Base-by-base conservation (phyloP, 2,113 vertebrate genomes). In the Dinomys branickii region DNA sequence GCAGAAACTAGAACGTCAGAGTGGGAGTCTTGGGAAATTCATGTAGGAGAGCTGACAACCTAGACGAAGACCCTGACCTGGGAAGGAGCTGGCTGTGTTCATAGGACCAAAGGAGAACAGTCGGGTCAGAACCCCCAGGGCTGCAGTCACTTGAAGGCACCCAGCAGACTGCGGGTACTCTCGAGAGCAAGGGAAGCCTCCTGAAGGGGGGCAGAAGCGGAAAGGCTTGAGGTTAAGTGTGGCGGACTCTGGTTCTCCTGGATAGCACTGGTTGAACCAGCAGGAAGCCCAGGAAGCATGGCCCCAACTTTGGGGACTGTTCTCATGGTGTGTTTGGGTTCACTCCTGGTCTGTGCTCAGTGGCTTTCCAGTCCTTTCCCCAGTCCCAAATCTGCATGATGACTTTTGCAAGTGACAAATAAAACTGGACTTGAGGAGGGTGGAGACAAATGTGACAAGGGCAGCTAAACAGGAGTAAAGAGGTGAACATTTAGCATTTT, bases 91-190 rank as follows among this genome's bases (percentile, higher is more conserved):
- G 22, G 22, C 7, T 28, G 24, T 3, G 1, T 19, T 84, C 47
- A 22, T 33, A 22, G 56, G 20, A 73, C 14, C 28, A n/a, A 38
- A 84, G 14, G 54, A 38, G 30, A 80, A 12, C 75, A 17, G 7
- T 0, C 5, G 61, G 20, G 11, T 6, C 24, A 4, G 56, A 30
- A 11, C 22, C 20, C 0, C 0, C 0, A 54, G 50, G 58, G 44
- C 30, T 65, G 52, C 8, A 59, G 56, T 10, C 63, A 30, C 54
- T 28, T 33, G 35, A 14, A 1, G 5, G 13, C n/a, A 26, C 13
- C 28, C 3, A 0, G 0, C 1, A 33, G 3, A 56, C 44, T 47
- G 33, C 28, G 20, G 50, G 44, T n/a, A 47, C 16, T 38, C 5
- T 73, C 35, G 44, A 59, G 20, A 65, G 44, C 22, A 41, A 41